phyloP scores from a whole-genome alignment of 2,797 vertebrate species.

The Meda fulgida region DNA sequence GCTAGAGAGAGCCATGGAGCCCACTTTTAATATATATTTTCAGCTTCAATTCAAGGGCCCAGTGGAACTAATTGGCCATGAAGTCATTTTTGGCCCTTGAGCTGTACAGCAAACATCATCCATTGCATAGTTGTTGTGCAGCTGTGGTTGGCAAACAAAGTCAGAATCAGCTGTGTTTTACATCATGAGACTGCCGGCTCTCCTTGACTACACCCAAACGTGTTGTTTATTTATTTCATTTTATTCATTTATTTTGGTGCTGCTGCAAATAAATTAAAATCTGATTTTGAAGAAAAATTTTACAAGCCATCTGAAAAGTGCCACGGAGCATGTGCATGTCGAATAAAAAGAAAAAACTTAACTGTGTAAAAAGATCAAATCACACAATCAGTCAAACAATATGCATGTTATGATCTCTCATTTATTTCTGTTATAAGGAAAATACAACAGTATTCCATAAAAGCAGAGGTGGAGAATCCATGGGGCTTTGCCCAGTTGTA shows the following conservation, averaged over 20 bases:
- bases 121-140: not conserved
- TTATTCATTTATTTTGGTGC: too few relatives aligned
- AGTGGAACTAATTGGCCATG: conserved; percentile 25
- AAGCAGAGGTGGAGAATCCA: conserved; percentile 76
- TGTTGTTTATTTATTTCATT: not conserved
- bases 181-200: not conserved
- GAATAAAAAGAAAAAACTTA: not conserved
- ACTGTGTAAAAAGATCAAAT: conserved; percentile 24
- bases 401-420: conserved; percentile 69
- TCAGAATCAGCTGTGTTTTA: conserved; percentile 17
- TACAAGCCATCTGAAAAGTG: not conserved
- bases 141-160: not conserved
- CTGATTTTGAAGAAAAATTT: not conserved
- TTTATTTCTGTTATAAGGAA: conserved; percentile 85
- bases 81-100: conserved; percentile 29
- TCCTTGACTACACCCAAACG: conserved; percentile 9
- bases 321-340: not conserved
- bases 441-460: conserved; percentile 81
- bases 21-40: conserved; percentile 23
- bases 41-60: conserved; percentile 16
- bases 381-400: conserved; percentile 39
- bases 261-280: not conserved
- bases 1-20: not conserved
- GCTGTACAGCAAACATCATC: conserved; percentile 22
- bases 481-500: conserved; percentile 70